These are phyloP conservation scores for Rallus crepitans DNA, from an alignment of 2,797 vertebrate species.

Conservation along the genomic window DNA sequence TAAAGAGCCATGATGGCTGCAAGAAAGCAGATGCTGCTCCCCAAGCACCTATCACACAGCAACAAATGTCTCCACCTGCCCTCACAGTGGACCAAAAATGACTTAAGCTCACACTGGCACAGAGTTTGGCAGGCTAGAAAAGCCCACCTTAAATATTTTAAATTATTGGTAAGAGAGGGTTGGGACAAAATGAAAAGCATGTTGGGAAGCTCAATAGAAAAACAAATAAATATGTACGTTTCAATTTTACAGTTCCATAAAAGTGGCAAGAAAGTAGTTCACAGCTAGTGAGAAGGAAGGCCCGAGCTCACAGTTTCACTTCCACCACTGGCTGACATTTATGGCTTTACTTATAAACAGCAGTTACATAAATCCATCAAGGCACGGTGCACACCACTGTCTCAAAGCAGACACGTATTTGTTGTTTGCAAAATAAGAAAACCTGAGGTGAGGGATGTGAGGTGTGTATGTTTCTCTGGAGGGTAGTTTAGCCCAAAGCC, in stretches of 20 bases:
- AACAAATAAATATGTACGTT: not conserved
- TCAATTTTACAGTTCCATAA: conserved; percentile 29
- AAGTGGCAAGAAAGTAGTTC: not conserved
- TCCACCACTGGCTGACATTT: conserved; percentile 2
- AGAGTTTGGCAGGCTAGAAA: not conserved
- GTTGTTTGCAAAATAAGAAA: not conserved
- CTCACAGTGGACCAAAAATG: not conserved
- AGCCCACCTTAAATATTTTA: not conserved
- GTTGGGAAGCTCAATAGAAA: not conserved
- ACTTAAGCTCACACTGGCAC: not conserved
- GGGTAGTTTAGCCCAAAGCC: not conserved
- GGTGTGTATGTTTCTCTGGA: not conserved
- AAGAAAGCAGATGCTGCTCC: not conserved
- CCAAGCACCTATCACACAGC: not conserved
- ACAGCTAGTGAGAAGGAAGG: conserved; percentile 33
- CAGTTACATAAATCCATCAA: conserved; percentile 1
- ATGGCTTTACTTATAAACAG: not conserved
- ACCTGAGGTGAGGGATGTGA: not conserved
- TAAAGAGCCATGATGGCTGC: not conserved
- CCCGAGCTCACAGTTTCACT: conserved; percentile 10
- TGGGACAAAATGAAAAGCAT: not conserved
- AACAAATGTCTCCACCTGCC: not conserved
- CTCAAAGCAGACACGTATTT: not conserved
- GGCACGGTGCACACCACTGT: not conserved
- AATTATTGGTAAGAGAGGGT: not conserved